These are phyloP conservation scores for Aratinga solstitialis DNA, from an alignment of 2,797 vertebrate genomes.

Conservation along the genomic window DNA sequence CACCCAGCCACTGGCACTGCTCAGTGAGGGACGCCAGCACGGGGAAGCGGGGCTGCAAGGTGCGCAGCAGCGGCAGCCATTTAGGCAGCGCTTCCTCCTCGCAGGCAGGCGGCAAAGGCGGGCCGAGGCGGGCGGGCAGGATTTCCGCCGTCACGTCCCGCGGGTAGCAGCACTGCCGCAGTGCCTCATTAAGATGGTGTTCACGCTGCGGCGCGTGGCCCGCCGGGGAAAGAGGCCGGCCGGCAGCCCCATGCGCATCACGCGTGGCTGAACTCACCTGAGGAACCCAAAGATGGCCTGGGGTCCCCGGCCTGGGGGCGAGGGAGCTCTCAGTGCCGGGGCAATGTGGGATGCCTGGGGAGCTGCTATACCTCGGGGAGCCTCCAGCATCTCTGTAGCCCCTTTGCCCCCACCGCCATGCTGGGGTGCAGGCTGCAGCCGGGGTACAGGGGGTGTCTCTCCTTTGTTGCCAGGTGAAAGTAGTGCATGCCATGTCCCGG, in stretches of 20 bases:
- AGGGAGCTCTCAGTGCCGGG: neutral
- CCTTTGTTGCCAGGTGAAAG: neutral
- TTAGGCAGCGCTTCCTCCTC: neutral
- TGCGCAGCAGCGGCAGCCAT: neutral
- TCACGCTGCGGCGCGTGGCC: neutral
- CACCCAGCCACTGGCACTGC: accelerated
- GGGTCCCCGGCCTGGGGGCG: neutral
- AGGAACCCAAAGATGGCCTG: neutral
- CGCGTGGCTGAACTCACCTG: neutral
- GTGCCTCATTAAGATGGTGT: slow-evolving; percentile 39
- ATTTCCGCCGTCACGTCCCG: slow-evolving; percentile 66
- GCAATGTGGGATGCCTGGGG: neutral
- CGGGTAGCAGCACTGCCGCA: neutral
- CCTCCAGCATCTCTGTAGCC: neutral
- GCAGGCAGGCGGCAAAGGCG: neutral
- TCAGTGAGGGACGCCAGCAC: accelerated
- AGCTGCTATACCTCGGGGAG: neutral
- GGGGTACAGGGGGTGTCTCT: too few relatives aligned
- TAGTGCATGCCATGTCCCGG: neutral
- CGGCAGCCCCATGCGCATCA: neutral
- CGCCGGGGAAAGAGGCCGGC: neutral
- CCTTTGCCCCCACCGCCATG: neutral
- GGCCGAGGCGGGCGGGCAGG: neutral
- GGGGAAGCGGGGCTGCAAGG: neutral
- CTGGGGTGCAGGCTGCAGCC: neutral